These are phyloP conservation scores for Chiloscyllium punctatum DNA, from an alignment of 2,797 vertebrate genomes.

Conservation along the genomic window DNA sequence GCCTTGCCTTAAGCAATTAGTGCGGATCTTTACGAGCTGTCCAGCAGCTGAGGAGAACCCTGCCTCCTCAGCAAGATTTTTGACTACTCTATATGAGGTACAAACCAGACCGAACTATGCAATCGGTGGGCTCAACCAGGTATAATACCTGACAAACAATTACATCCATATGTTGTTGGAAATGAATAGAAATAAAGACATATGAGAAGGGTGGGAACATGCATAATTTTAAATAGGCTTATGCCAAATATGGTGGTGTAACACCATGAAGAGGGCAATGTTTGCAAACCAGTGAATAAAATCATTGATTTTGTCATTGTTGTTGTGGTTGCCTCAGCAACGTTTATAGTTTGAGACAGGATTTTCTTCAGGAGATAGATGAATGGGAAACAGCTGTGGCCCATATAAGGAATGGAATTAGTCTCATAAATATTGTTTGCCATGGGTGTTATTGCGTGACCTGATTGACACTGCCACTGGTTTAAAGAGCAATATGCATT, in stretches of 20 bases:
- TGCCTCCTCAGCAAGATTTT: too few species aligned
- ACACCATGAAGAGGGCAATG: neutral
- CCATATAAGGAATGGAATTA: slow-evolving; percentile 31
- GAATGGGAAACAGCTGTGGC: neutral
- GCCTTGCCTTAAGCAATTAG: too few species aligned
- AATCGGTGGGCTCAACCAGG: neutral
- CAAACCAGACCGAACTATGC: neutral
- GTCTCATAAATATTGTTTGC: neutral
- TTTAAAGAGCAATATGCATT: neutral
- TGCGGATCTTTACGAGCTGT: too few species aligned
- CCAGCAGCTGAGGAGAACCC: too few species aligned
- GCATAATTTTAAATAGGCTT: neutral
- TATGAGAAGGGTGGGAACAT: neutral
- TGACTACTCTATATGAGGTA: neutral
- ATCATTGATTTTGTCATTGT: neutral
- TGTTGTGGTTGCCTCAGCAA: neutral
- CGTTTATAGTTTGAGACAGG: neutral
- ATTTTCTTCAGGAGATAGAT: neutral
- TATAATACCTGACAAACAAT: neutral
- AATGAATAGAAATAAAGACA: neutral
- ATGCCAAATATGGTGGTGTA: neutral
- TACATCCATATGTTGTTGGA: neutral
- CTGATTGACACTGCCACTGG: neutral
- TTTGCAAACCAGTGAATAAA: neutral
- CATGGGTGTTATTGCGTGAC: neutral